Evolutionary conservation across 2,113 vertebrate species (phyloP).

Genomic region (Taxidea taxus): DNA sequence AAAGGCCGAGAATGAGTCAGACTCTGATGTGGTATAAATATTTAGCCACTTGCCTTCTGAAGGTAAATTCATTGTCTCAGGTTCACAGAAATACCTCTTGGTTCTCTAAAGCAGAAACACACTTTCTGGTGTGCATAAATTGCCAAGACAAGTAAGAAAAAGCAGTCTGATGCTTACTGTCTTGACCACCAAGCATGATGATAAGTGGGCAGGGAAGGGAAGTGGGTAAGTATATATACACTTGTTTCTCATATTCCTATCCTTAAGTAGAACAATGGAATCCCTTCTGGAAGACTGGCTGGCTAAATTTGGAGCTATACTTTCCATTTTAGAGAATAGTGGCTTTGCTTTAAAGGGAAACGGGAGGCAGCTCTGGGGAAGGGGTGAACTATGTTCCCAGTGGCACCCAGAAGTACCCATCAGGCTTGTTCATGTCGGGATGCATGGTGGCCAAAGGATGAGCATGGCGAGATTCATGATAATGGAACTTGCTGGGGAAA

Average conservation of each 20-base stretch:
- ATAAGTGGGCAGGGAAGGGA: neutral
- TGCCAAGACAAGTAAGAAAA: neutral
- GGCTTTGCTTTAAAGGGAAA: neutral
- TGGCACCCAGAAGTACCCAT: neutral
- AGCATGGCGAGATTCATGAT: neutral
- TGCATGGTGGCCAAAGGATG: neutral
- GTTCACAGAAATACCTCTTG: neutral
- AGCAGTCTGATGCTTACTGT: neutral
- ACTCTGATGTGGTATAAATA: neutral
- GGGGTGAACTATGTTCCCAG: neutral
- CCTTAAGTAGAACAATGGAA: neutral
- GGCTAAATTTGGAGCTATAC: neutral
- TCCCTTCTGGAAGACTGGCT: neutral
- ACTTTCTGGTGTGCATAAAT: neutral
- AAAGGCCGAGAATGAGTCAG: neutral
- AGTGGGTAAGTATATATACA: neutral
- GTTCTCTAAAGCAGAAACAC: neutral
- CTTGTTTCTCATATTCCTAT: neutral
- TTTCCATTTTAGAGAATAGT: neutral
- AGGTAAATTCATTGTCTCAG: neutral
- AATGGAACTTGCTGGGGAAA: neutral
- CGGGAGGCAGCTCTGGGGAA: neutral
- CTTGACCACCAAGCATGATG: neutral
- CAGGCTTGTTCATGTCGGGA: neutral
- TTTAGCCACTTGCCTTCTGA: neutral